phyloP scores from a whole-genome alignment of 1,140 invertebrate species.

The Goniozus legneri region DNA sequence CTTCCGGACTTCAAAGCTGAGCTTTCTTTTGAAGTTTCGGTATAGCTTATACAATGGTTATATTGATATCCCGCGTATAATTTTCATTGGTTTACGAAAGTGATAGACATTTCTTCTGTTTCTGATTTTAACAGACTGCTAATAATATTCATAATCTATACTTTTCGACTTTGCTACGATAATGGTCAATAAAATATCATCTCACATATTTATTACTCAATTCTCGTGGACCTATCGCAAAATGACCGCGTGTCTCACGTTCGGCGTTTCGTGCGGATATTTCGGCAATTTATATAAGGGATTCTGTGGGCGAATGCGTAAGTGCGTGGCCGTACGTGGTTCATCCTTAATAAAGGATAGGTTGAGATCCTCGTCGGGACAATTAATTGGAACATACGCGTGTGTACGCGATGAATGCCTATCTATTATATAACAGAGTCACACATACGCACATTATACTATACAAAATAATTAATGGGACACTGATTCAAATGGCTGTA shows the following conservation, averaged over 20 bases:
- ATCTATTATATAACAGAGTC: too few relatives aligned
- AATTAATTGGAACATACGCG: constrained; percentile 10
- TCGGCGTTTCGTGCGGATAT: constrained; percentile 15
- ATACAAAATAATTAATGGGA: too few relatives aligned
- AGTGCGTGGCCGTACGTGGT: too few relatives aligned
- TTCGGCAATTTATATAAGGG: constrained; percentile 24
- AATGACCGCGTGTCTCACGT: constrained; percentile 5
- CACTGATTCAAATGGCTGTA: too few relatives aligned
- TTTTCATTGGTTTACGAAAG: not conserved
- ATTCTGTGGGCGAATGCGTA: too few relatives aligned
- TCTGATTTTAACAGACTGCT: not conserved
- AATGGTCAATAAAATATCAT: constrained; percentile 13
- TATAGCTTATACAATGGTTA: not conserved
- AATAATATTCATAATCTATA: not conserved
- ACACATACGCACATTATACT: not conserved
- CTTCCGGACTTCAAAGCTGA: not conserved
- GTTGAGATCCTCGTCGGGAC: not conserved
- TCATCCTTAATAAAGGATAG: not conserved
- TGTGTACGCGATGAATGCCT: too few relatives aligned
- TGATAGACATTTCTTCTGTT: not conserved
- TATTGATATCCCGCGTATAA: not conserved
- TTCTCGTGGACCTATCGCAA: constrained; percentile 9
- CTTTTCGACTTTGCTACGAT: constrained; percentile 17
- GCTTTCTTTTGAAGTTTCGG: not conserved
- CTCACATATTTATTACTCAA: constrained; percentile 28